A percentile compares a stretch with the other conserved stretches of the same genome.
Conservation (phyloP, 2,797 vertebrate genomes). For the Poecilia gillii region DNA sequence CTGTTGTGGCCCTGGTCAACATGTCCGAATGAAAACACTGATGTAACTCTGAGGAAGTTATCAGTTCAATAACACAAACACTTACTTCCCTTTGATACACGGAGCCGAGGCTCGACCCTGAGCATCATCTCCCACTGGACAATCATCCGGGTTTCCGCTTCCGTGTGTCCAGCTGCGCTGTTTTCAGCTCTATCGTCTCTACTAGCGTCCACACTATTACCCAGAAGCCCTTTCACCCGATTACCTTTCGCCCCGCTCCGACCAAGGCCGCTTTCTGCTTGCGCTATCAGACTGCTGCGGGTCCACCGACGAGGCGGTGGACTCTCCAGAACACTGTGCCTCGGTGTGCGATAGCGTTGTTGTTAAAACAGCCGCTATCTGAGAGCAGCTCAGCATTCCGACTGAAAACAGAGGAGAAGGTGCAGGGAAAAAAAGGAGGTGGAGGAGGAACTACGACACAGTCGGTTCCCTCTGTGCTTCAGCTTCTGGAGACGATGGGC, state of each 20-base stretch:
- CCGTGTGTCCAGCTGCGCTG: not conserved
- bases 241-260: slow-evolving; percentile 48
- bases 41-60: slow-evolving; percentile 5
- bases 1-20: slow-evolving; percentile 19
- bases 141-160: not conserved
- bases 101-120: slow-evolving; percentile 3
- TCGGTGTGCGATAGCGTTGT: slow-evolving; percentile 46
- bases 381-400: slow-evolving; percentile 17
- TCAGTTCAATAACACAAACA: slow-evolving; percentile 23
- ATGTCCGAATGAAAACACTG: slow-evolving; percentile 11
- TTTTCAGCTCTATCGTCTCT: not conserved
- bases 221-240: slow-evolving; percentile 51
- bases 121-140: not conserved
- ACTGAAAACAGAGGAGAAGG: slow-evolving; percentile 16
- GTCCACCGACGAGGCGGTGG: slow-evolving; percentile 30
- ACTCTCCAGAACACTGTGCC: slow-evolving; percentile 49
- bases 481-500: too few species aligned
- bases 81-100: not conserved
- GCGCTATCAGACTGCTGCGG: slow-evolving; percentile 53
- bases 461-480: too few species aligned
- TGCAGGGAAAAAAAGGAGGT: slow-evolving; percentile 2
- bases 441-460: slow-evolving; percentile 1
- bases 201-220: not conserved
- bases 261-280: slow-evolving; percentile 59
- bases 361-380: slow-evolving; percentile 57